phyloP scores from a whole-genome alignment of 2,113 vertebrate species.

The Anarrhichthys ocellatus region DNA sequence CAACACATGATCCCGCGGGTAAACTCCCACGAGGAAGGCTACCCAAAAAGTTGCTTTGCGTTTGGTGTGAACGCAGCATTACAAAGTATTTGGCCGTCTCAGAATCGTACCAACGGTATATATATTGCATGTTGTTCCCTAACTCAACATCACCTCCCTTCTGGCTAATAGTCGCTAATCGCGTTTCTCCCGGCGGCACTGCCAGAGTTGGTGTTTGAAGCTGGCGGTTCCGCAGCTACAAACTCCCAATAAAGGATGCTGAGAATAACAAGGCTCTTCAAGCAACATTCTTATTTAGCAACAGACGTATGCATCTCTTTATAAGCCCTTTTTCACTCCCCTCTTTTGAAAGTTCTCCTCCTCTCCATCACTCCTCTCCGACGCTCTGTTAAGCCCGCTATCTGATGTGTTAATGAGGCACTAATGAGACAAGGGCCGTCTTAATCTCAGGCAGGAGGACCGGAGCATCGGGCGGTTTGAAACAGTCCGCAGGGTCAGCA shows the following conservation, averaged over 20 bases:
- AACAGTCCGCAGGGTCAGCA: conserved; percentile 57
- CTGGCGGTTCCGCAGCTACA: not conserved
- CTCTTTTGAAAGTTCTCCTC: not conserved
- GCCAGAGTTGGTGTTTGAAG: conserved; percentile 37
- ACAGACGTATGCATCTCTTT: conserved; percentile 16
- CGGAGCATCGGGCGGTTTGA: conserved; percentile 34
- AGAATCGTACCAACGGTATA: conserved; percentile 14
- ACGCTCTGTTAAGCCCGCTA: conserved; percentile 50
- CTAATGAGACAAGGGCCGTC: conserved; percentile 71
- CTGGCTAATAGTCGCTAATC: conserved; percentile 48
- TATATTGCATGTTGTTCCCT: conserved; percentile 12
- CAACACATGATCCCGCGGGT: too few species aligned
- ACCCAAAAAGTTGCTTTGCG: too few species aligned
- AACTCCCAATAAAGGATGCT: conserved; percentile 28
- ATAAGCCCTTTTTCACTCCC: not conserved
- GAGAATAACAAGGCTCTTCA: conserved; percentile 23
- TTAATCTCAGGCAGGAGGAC: conserved; percentile 68
- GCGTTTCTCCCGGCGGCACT: conserved; percentile 23
- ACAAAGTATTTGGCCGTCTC: not conserved
- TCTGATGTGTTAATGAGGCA: conserved; percentile 77
- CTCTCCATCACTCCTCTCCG: conserved; percentile 6
- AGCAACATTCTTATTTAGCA: conserved; percentile 10
- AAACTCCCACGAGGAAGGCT: too few species aligned
- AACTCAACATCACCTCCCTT: not conserved
- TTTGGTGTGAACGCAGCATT: too few species aligned